phyloP scores from a whole-genome alignment of 2,888 invertebrate genomes.

The Allolobophora icterica region DNA sequence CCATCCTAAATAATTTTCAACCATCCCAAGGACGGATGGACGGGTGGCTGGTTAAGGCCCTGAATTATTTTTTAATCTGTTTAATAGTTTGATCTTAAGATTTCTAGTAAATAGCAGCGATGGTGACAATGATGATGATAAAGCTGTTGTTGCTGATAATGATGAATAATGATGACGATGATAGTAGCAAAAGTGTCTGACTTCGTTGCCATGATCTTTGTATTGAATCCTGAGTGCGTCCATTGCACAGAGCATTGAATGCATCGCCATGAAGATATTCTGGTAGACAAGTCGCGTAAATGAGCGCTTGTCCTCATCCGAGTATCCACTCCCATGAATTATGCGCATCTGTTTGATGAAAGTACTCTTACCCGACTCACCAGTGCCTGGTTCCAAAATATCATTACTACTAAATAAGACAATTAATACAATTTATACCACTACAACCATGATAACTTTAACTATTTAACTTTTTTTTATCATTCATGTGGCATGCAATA shows the following conservation, averaged over 20 bases:
- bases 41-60: too few species aligned
- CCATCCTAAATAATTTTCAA: too few species aligned
- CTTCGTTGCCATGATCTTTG: slow-evolving; percentile 83
- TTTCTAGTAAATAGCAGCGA: background rate
- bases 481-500: background rate
- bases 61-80: too few species aligned
- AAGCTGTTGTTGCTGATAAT: background rate
- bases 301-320: slow-evolving; percentile 96
- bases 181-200: slow-evolving; percentile 27
- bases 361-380: slow-evolving; percentile 99
- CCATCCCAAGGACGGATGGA: too few species aligned
- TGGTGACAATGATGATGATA: background rate
- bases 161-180: background rate
- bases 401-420: background rate
- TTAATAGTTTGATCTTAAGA: background rate
- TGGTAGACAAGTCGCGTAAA: slow-evolving; percentile 99
- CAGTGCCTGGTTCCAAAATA: slow-evolving; percentile 78
- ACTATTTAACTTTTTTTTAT: background rate
- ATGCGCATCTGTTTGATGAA: slow-evolving; percentile 99
- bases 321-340: slow-evolving; percentile 98
- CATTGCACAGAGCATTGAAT: slow-evolving; percentile 99
- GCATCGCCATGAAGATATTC: slow-evolving; percentile 99
- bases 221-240: slow-evolving; percentile 96
- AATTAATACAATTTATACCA: background rate
- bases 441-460: background rate